Evolutionary conservation across 2,888 invertebrate genomes (phyloP).

Genomic region (Drosophila seclusa): DNA sequence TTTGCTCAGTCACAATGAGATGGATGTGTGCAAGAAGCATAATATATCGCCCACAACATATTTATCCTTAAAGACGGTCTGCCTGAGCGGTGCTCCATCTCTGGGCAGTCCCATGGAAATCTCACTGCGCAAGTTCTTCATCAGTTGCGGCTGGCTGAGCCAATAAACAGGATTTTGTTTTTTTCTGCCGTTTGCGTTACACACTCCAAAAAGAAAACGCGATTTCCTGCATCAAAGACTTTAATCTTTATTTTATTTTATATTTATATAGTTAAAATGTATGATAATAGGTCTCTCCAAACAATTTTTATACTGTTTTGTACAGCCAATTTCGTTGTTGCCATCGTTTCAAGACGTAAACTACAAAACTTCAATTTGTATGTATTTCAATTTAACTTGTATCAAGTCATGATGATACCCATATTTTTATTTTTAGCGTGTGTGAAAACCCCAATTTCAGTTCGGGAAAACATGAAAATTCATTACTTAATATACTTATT

Average conservation of each 20-base stretch:
- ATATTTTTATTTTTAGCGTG: conserved; percentile 1
- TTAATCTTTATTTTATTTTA: conserved; percentile 49
- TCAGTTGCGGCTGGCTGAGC: conserved; percentile 85
- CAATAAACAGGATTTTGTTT: conserved; percentile 65
- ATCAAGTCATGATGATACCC: conserved; percentile 56
- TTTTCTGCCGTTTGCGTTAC: conserved; percentile 11
- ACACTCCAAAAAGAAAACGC: conserved; percentile 5
- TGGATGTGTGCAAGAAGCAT: conserved; percentile 90
- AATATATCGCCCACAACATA: conserved; percentile 95
- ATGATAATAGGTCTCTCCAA: conserved; percentile 45
- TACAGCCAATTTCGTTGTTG: conserved; percentile 43
- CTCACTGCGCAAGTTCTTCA: conserved; percentile 85
- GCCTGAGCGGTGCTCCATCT: conserved; percentile 86
- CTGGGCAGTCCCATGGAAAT: conserved; percentile 80
- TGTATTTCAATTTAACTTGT: conserved; percentile 58
- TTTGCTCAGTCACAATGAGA: conserved; percentile 89
- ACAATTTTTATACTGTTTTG: conserved; percentile 36
- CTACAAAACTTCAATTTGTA: conserved; percentile 44
- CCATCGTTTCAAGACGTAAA: conserved; percentile 33
- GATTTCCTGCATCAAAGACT: conserved; percentile 62
- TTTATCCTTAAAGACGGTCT: conserved; percentile 94
- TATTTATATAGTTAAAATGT: conserved; percentile 55
- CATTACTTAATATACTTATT: neutral
- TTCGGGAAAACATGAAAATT: conserved; percentile 21
- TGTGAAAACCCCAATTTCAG: conserved; percentile 2